Conservation (phyloP, 2,888 invertebrate genomes). For the Acleris emargana region DNA sequence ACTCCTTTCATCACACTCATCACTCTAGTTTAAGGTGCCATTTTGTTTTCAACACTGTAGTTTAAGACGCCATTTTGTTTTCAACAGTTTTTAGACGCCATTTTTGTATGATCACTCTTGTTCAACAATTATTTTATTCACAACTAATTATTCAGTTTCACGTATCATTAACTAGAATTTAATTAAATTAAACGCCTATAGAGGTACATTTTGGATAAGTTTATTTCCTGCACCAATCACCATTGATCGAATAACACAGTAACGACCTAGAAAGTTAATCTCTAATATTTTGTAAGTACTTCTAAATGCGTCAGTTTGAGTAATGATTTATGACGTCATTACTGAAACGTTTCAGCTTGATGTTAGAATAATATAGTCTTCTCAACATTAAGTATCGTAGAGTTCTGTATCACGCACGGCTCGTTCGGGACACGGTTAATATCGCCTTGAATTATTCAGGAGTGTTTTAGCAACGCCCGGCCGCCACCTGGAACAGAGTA, state of each 20-base stretch:
- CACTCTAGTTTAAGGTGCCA: slow-evolving; percentile 8
- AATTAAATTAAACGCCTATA: too few relatives aligned
- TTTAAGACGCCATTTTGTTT: background rate
- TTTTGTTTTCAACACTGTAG: background rate
- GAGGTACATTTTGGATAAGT: background rate
- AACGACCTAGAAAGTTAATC: slow-evolving; percentile 6
- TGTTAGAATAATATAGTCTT: slow-evolving; percentile 46
- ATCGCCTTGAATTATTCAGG: slow-evolving; percentile 79
- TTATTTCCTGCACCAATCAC: background rate
- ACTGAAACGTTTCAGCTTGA: slow-evolving; percentile 9
- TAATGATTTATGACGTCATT: slow-evolving; percentile 29
- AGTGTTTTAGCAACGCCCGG: slow-evolving; percentile 70
- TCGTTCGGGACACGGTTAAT: slow-evolving; percentile 66
- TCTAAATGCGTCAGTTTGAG: slow-evolving; percentile 3
- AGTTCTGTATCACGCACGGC: slow-evolving; percentile 53
- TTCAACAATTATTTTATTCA: too few relatives aligned
- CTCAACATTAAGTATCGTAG: slow-evolving; percentile 51
- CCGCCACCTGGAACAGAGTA: slow-evolving; percentile 79
- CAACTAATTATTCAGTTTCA: too few relatives aligned
- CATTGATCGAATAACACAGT: background rate
- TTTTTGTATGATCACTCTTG: too few relatives aligned
- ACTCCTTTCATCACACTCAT: slow-evolving; percentile 40
- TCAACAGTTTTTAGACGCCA: background rate
- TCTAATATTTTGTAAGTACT: slow-evolving; percentile 5
- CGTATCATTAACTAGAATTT: too few relatives aligned